Evolutionary conservation across 2,797 vertebrate species (phyloP).

Genomic region (Lophotriccus pileatus): DNA sequence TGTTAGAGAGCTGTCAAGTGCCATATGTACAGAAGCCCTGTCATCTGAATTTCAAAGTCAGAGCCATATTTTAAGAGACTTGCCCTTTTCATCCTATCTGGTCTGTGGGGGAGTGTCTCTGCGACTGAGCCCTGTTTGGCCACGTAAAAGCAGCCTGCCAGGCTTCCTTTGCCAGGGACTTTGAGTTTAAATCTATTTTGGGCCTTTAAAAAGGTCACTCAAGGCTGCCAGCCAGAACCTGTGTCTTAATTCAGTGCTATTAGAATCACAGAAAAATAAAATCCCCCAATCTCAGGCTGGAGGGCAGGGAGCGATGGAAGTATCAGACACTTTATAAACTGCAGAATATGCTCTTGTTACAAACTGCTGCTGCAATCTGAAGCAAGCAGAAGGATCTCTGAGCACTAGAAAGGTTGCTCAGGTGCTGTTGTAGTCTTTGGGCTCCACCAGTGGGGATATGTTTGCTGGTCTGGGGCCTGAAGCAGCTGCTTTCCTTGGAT

Average conservation of each 20-base stretch:
- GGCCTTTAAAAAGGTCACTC: constrained; percentile 52
- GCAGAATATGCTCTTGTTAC: neutral
- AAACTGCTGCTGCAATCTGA: neutral
- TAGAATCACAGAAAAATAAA: constrained; percentile 41
- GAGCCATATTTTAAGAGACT: constrained; percentile 32
- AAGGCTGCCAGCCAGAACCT: constrained; percentile 50
- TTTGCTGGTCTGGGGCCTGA: neutral
- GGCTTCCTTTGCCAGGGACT: constrained; percentile 42
- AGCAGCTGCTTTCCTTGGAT: neutral
- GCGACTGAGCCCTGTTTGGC: neutral
- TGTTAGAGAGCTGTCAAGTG: constrained; percentile 12
- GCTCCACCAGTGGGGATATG: neutral
- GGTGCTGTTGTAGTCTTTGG: neutral
- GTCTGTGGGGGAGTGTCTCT: neutral
- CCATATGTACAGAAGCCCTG: neutral
- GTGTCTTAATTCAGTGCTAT: constrained; percentile 25
- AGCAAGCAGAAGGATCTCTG: neutral
- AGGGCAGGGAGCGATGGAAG: neutral
- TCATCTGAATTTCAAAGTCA: constrained; percentile 52
- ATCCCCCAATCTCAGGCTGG: neutral
- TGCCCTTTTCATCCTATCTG: constrained; percentile 57
- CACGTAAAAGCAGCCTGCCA: neutral
- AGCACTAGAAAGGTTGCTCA: neutral
- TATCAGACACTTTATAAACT: neutral
- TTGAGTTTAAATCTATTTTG: constrained; percentile 53